Evolutionary conservation across 2,113 vertebrate species (phyloP), one percentile per base, ranked within the genome.

Genomic region (Colossoma macropomum): DNA sequence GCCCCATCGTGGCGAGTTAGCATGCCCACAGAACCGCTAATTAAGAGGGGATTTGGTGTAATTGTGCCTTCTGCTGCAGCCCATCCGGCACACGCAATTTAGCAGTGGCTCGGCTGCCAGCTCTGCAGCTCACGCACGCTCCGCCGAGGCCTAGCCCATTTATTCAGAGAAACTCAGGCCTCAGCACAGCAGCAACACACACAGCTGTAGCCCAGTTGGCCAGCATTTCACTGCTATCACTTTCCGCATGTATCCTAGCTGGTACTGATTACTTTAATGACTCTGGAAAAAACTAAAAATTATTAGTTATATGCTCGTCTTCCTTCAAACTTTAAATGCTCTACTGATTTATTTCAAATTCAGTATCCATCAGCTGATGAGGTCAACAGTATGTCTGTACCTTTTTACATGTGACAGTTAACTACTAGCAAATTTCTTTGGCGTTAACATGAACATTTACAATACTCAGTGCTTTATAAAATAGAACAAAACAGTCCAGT

Each of bases 21-120:
- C 89, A 90, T 94, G 92, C 91, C 92, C 92, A 91, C 90, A 91
- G 92, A 93, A 93, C 92, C 87, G 91, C 92, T 95, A 94, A 95
- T 95, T 95, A 95, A 94, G 93, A 94, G 93, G 93, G 94, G 93
- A 94, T 95, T 94, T 94, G 70, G 91, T 93, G 92, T 93, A 95
- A 95, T 94, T 94, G 90, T 92, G 88, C 93, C 93, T 93, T 93
- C 94, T 94, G 93, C 90, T 92, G 93, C 83, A 91, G 92, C 92
- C 93, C 93, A 94, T 94, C 93, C 92, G 90, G 92, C 90, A 88
- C 92, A 90, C 86, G 89, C 92, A 91, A 93, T 93, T 93, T 93
- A 91, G 87, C 90, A 91, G 90, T 89, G 89, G 89, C 85, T 84
- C 88, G 85, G 19, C 90, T 94, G 93, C 91, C 91, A 93, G 91